Conservation (phyloP, 2,113 vertebrate genomes). For the Glaucidium brasilianum region DNA sequence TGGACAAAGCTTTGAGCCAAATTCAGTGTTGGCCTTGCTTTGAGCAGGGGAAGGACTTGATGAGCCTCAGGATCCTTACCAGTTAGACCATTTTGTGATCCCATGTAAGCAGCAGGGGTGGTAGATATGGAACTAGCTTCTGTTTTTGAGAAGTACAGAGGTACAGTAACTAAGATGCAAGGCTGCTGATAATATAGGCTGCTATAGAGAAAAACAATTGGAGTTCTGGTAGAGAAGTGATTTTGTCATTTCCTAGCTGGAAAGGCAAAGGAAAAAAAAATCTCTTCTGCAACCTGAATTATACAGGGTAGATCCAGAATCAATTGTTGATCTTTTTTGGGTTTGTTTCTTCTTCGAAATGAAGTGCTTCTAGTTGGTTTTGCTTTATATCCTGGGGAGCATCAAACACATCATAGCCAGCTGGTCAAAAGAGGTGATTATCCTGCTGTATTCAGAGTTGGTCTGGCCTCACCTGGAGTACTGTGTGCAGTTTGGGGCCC, state of each 20-base stretch:
- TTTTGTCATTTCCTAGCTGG: background rate
- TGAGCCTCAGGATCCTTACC: background rate
- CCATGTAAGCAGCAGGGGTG: background rate
- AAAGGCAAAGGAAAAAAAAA: background rate
- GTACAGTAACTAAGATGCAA: background rate
- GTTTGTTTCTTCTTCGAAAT: no score
- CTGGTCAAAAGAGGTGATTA: background rate
- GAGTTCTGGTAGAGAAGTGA: background rate
- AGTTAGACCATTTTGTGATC: background rate
- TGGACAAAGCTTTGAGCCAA: background rate
- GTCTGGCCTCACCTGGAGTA: background rate
- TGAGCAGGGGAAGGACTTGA: background rate
- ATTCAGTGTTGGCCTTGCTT: background rate
- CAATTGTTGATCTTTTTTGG: no score
- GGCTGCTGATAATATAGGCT: background rate
- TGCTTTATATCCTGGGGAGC: background rate
- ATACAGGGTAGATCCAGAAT: no score
- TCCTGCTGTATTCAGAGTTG: background rate
- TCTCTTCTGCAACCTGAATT: background rate
- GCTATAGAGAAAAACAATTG: background rate
- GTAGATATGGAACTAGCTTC: background rate
- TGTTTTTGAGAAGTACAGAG: background rate
- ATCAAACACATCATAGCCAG: background rate
- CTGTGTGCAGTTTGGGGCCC: background rate
- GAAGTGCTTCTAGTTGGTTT: background rate